phyloP scores from a whole-genome alignment of 2,888 invertebrate genomes.

The Drosophila mettleri region DNA sequence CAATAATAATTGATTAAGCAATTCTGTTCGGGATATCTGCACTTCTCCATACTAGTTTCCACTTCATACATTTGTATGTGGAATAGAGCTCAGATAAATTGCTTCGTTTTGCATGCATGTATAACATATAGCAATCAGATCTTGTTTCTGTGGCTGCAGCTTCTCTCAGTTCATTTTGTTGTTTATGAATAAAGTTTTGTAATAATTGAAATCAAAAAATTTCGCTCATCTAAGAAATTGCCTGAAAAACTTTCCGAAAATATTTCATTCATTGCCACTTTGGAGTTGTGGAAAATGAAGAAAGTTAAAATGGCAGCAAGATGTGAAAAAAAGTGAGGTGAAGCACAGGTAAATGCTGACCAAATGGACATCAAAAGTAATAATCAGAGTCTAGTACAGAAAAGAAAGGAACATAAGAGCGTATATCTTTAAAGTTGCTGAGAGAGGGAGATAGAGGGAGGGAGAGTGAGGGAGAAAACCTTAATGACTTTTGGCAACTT shows the following conservation, averaged over 20 bases:
- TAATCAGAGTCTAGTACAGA: constrained; percentile 40
- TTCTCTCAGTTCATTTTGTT: constrained; percentile 1
- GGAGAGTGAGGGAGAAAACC: constrained; percentile 19
- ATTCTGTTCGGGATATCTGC: neutral
- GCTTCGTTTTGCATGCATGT: neutral
- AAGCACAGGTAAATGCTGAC: constrained; percentile 13
- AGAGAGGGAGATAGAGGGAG: constrained; percentile 4
- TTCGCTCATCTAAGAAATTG: constrained; percentile 64
- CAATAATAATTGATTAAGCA: neutral
- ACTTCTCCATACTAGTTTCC: too few species aligned
- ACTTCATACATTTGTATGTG: too few species aligned
- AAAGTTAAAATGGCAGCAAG: constrained; percentile 67
- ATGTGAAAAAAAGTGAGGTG: constrained; percentile 2
- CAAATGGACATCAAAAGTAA: constrained; percentile 36
- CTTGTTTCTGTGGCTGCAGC: neutral
- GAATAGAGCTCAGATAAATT: neutral
- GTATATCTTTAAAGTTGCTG: constrained; percentile 38
- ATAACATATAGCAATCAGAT: neutral
- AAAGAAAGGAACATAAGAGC: constrained; percentile 18
- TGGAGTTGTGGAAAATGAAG: constrained; percentile 61
- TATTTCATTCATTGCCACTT: constrained; percentile 53
- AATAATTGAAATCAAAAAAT: constrained; percentile 77
- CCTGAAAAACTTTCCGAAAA: constrained; percentile 58
- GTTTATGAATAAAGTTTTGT: constrained; percentile 63
- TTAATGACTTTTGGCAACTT: constrained; percentile 69